Evolutionary conservation across 2,888 invertebrate genomes (phyloP), one percentile per base, ranked within the genome.

Genomic region (Ochropacha duplaris): DNA sequence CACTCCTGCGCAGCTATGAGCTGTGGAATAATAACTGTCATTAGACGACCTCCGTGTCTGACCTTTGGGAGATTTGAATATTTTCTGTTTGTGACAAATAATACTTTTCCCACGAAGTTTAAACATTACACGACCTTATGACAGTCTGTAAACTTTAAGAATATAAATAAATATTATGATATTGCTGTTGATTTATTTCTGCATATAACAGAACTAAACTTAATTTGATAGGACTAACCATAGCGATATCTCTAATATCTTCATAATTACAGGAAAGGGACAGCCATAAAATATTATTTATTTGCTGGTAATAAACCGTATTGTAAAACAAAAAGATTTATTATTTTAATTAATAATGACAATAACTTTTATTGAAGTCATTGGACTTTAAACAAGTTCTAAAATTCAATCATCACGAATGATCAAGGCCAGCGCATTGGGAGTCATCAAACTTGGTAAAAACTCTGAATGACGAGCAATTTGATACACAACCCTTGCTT

Each of bases 361-460:
- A 44, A 24, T 28, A 26, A 28, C 44, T 31, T 49, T 28, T 31
- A 49, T 50, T 60, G 62, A 60, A 49, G 34, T 34, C 31, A n/a
- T 22, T 19, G 60, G 34, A 51, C 52, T 54, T 54, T 62, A 65
- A 61, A 61, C 58, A 71, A 63, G 64, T 69, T 69, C 69, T 0
- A 36, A 73, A 71, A 69, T 64, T 65, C 54, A 61, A 58, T 55
- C 61, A 61, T 61, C 60, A 52, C 52, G 52, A 22, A 19, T 12
- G 8, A 19, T 60, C 64, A 69, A 73, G 65, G 72, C 65, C 65
- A 64, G 49, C 64, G 50, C 56, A 14, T 54, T 6, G 5, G 55
- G 57, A 74, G 77, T 72, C 74, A 74, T 69, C 69, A 72, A 71
- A 78, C 74, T 59, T 59, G 55, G 67, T 59, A 75, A 74, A 71